These are phyloP conservation scores for Euborellia annulipes DNA, from an alignment of 1,140 invertebrate species.

Conservation along the genomic window DNA sequence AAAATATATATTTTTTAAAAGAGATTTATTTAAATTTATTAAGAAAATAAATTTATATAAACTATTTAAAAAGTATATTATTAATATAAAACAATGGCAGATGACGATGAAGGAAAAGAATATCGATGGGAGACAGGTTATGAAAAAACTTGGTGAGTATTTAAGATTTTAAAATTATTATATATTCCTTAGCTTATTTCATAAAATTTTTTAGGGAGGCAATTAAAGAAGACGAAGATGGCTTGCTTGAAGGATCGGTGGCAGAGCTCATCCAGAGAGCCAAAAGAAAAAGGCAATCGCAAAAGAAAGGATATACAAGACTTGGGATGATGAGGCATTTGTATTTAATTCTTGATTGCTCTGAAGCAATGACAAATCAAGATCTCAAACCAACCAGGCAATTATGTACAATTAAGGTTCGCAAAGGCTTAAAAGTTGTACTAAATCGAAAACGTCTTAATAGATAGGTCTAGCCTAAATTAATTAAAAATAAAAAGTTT, in stretches of 20 bases:
- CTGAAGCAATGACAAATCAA: constrained; percentile 81
- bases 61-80: too few relatives aligned
- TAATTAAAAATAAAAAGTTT: too few relatives aligned
- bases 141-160: constrained; percentile 79
- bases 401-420: constrained; percentile 77
- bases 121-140: constrained; percentile 96
- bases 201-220: constrained; percentile 57
- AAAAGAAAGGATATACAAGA: constrained; percentile 55
- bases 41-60: too few relatives aligned
- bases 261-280: constrained; percentile 81
- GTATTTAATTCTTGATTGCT: constrained; percentile 82
- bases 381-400: constrained; percentile 92
- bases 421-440: too few relatives aligned
- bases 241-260: constrained; percentile 72
- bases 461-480: too few relatives aligned
- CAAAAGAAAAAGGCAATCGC: constrained; percentile 56
- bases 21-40: too few relatives aligned
- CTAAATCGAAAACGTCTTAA: too few relatives aligned
- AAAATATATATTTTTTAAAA: too few relatives aligned
- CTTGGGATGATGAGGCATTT: constrained; percentile 95
- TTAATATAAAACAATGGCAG: too few relatives aligned
- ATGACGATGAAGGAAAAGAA: constrained; percentile 77
- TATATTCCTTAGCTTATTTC: background rate
- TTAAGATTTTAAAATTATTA: background rate
- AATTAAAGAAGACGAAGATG: constrained; percentile 89